phyloP scores from a whole-genome alignment of 1,140 invertebrate genomes.

The Cotesia vestalis region DNA sequence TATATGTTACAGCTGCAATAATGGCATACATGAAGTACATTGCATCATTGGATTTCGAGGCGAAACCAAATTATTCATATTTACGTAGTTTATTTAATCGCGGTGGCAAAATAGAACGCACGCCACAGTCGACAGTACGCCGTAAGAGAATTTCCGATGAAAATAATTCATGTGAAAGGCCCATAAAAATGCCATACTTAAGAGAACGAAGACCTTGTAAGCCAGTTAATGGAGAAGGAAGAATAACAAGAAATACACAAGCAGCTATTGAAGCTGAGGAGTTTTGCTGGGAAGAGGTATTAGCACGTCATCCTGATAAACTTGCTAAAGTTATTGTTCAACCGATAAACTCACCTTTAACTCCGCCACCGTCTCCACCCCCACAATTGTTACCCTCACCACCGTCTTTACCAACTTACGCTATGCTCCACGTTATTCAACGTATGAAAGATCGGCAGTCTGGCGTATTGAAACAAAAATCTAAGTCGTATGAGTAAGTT shows the following conservation, averaged over 20 bases:
- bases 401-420: slow-evolving; percentile 63
- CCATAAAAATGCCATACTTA: slow-evolving; percentile 52
- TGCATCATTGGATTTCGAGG: slow-evolving; percentile 71
- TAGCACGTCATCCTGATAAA: slow-evolving; percentile 62
- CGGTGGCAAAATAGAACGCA: slow-evolving; percentile 41
- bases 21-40: slow-evolving; percentile 72
- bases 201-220: slow-evolving; percentile 60
- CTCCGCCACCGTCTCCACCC: slow-evolving; percentile 58
- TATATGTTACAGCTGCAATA: slow-evolving; percentile 60
- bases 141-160: slow-evolving; percentile 55
- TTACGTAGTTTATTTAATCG: slow-evolving; percentile 55
- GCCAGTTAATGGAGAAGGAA: slow-evolving; percentile 60
- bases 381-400: slow-evolving; percentile 55
- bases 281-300: slow-evolving; percentile 63
- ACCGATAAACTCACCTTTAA: slow-evolving; percentile 48
- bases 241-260: slow-evolving; percentile 61
- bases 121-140: slow-evolving; percentile 43
- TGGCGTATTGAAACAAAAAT: slow-evolving; percentile 47
- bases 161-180: slow-evolving; percentile 52
- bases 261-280: slow-evolving; percentile 44
- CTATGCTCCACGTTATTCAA: slow-evolving; percentile 65
- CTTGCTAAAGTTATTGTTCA: slow-evolving; percentile 61
- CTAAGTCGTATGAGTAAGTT: slow-evolving; percentile 56
- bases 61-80: slow-evolving; percentile 71
- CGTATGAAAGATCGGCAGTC: slow-evolving; percentile 60